Percentiles rank a stretch among this genome's conserved stretches.
These are phyloP conservation scores for Epizoanthus fatuus DNA, from an alignment of 92 coral and sea anemone species.

Conservation along the genomic window DNA sequence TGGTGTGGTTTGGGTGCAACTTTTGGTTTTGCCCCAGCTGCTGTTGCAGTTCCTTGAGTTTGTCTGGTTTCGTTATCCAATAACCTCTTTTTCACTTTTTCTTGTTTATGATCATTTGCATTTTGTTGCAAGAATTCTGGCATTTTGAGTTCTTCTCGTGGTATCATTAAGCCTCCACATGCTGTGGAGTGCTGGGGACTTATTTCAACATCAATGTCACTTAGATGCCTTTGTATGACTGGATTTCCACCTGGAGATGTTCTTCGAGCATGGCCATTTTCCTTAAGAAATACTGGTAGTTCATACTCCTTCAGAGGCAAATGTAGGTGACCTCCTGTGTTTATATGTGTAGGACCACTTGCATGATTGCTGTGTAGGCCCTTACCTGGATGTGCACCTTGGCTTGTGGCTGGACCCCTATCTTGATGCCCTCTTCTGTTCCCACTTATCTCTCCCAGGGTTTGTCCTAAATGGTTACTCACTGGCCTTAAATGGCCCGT, in stretches of 20 bases:
- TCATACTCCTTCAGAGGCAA: conserved; percentile 83
- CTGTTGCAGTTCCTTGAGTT: not conserved
- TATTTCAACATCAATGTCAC: conserved; percentile 74
- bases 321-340: conserved; percentile 33
- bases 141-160: conserved; percentile 75
- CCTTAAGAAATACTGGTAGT: conserved; percentile 81
- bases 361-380: not conserved
- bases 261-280: conserved; percentile 53
- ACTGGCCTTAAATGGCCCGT: not conserved
- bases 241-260: conserved; percentile 60
- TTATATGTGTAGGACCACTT: not conserved
- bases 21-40: conserved; percentile 33
- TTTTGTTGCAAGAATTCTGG: conserved; percentile 77
- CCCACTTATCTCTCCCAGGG: not conserved
- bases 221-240: conserved; percentile 69
- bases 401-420: not conserved
- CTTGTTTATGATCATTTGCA: not conserved
- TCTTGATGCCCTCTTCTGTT: conserved; percentile 1
- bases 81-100: not conserved
- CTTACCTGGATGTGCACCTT: not conserved
- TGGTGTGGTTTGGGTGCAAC: conserved; percentile 6
- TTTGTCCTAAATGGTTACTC: conserved; percentile 7
- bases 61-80: not conserved
- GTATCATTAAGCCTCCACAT: conserved; percentile 72
- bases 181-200: conserved; percentile 38